Percentiles rank a stretch among this genome's conserved stretches.
Conservation (phyloP, 2,888 invertebrate genomes). For the Cryptus viduatorius region DNA sequence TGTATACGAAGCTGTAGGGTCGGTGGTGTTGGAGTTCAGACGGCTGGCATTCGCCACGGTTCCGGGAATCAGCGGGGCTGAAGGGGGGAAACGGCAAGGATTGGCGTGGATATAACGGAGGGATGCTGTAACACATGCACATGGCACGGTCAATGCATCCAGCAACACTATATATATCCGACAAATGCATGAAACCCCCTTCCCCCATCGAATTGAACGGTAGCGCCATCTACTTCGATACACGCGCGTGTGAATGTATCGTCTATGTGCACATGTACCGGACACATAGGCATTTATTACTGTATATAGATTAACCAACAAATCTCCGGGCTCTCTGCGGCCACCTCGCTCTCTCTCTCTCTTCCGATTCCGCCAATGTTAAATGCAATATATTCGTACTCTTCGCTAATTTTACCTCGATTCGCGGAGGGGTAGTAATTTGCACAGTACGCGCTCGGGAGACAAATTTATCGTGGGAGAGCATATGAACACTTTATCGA, state of each 20-base stretch:
- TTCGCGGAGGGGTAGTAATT: slow-evolving; percentile 16
- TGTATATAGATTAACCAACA: not conserved
- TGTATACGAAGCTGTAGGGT: slow-evolving; percentile 46
- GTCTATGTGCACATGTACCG: not conserved
- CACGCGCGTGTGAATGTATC: slow-evolving; percentile 3
- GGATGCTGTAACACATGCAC: slow-evolving; percentile 83
- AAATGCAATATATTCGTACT: slow-evolving; percentile 79
- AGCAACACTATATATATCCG: slow-evolving; percentile 73
- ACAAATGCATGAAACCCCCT: slow-evolving; percentile 80
- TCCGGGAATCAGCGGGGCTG: slow-evolving; percentile 29
- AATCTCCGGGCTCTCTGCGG: slow-evolving; percentile 31
- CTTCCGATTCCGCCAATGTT: slow-evolving; percentile 79
- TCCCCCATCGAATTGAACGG: slow-evolving; percentile 51
- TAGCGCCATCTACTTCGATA: slow-evolving; percentile 29
- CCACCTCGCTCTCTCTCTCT: slow-evolving; percentile 71
- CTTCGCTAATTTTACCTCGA: slow-evolving; percentile 14
- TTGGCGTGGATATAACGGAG: slow-evolving; percentile 67
- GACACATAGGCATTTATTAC: slow-evolving; percentile 12
- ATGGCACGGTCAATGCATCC: slow-evolving; percentile 82
- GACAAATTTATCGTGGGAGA: slow-evolving; percentile 75
- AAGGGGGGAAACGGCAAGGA: slow-evolving; percentile 56
- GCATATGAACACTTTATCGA: slow-evolving; percentile 78
- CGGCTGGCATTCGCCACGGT: slow-evolving; percentile 62
- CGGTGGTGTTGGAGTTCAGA: slow-evolving; percentile 62
- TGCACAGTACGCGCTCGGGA: slow-evolving; percentile 15